These are phyloP conservation scores for Tragelaphus imberbis DNA, from an alignment of 2,113 vertebrate genomes.

Conservation along the genomic window DNA sequence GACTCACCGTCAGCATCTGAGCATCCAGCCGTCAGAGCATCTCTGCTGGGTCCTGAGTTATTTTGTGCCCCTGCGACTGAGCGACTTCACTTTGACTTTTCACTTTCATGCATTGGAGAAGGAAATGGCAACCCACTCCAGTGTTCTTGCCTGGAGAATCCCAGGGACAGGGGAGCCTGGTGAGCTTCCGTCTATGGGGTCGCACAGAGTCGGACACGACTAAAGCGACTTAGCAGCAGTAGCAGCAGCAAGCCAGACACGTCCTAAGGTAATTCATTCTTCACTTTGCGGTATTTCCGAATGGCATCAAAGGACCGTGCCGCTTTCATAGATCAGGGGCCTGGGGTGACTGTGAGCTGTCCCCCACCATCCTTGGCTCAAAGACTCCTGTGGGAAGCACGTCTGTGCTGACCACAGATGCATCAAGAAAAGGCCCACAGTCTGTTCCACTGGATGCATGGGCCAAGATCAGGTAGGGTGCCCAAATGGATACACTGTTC, in stretches of 20 bases:
- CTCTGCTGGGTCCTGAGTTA: background rate
- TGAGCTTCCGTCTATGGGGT: too few species aligned
- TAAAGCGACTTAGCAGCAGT: too few species aligned
- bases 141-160: too few species aligned
- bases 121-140: too few species aligned
- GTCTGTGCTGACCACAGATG: rapidly evolving
- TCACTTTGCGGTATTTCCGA: rapidly evolving
- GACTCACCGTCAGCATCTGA: background rate
- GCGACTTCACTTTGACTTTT: too few species aligned
- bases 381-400: background rate
- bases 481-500: background rate
- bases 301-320: rapidly evolving
- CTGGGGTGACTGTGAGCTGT: background rate
- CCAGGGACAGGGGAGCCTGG: too few species aligned
- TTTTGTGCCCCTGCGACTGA: background rate
- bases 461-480: too few species aligned
- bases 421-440: background rate
- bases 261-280: background rate
- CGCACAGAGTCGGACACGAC: too few species aligned
- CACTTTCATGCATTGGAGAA: too few species aligned
- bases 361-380: rapidly evolving
- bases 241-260: background rate
- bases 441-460: rapidly evolving
- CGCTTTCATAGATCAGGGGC: background rate
- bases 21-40: background rate